Evolutionary conservation across 23 tunicate genomes (phyloP).

Genomic region (Trididemnum nubilum): DNA sequence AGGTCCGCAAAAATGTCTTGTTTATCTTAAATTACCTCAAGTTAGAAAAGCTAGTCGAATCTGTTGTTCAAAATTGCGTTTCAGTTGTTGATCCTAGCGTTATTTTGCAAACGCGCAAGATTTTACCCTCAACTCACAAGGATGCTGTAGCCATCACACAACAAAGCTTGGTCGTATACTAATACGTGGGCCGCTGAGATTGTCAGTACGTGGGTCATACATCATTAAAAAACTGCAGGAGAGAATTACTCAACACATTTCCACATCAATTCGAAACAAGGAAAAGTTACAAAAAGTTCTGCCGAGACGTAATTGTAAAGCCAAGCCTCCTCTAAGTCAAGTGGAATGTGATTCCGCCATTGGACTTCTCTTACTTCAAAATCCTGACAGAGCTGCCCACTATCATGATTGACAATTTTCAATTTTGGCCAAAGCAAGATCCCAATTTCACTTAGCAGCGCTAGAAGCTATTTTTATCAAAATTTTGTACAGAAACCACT

Average conservation of each 20-base stretch:
- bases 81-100: not conserved
- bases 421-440: too few relatives aligned
- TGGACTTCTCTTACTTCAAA: not conserved
- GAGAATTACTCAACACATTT: not conserved
- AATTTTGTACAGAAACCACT: too few relatives aligned
- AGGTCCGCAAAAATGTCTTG: not conserved
- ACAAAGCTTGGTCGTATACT: not conserved
- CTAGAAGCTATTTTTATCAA: too few relatives aligned
- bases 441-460: too few relatives aligned
- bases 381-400: too few relatives aligned
- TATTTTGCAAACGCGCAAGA: not conserved
- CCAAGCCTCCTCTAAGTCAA: not conserved
- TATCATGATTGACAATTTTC: too few relatives aligned
- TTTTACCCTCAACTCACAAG: not conserved
- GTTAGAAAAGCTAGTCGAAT: not conserved
- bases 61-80: not conserved
- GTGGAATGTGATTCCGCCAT: not conserved
- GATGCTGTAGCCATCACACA: not conserved
- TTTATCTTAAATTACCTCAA: not conserved
- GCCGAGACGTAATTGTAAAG: not conserved
- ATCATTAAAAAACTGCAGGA: not conserved
- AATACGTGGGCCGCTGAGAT: not conserved
- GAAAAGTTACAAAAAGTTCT: not conserved
- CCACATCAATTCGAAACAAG: not conserved
- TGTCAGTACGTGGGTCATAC: not conserved